Base-by-base conservation (phyloP, 2,888 invertebrate genomes). In the Folsomia candida region DNA sequence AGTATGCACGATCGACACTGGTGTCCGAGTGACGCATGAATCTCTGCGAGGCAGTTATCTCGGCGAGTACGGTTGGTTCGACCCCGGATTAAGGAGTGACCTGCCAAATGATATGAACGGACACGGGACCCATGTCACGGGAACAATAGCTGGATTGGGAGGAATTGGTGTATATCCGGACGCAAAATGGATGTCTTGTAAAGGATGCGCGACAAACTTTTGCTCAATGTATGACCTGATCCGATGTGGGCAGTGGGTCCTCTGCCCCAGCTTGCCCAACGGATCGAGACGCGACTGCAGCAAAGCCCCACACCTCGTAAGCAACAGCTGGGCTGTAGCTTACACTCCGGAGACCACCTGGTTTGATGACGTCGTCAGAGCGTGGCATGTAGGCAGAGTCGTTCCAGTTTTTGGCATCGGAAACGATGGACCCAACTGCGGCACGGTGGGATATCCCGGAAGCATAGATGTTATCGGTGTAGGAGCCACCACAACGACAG, bases 281-380 rank as follows among this genome's bases (percentile, higher is more conserved):
- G 74, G 74, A 6, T 20, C 64, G 3, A 28, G 47, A 0, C 65
- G 37, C 9, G 72, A 72, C n/a, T 78, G 76, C 24, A 57, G 51
- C 20, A 69, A 76, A 51, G 75, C 76, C 11, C 76, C 76, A 1
- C 67, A 73, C 11, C 20, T 75, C 9, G 72, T 78, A 9, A 37
- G 37, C 37, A 37, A 37, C 37, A 37, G 37, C 14, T 37, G 37
- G 37, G 37, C 37, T 14, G 37, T 37, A 14, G 37, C 37, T 37
- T 37, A 37, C 37, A 4, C 14, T 9, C 37, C 37, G 6, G 37
- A 37, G 14, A 37, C 37, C 6, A 37, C 14, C 37, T 37, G 37
- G 37, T 37, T 37, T 37, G 37, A 37, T 37, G 14, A 14, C 37
- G 37, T 37, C 37, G 37, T 37, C 37, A 37, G 14, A 37, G 37